Evolutionary conservation across 2,113 vertebrate species (phyloP).

Genomic region (Athene cunicularia): DNA sequence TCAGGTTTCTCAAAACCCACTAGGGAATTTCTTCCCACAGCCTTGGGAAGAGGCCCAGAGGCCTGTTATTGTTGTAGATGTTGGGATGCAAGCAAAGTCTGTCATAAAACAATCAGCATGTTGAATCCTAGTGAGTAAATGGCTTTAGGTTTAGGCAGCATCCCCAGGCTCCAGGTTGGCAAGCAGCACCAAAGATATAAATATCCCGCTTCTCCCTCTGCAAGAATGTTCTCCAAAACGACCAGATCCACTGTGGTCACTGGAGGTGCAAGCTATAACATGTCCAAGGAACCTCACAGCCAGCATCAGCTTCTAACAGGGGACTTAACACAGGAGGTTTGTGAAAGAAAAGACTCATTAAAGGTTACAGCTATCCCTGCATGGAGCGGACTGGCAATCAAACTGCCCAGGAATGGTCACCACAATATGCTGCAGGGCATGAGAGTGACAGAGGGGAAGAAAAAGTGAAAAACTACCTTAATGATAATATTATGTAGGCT

Average conservation of each 20-base stretch:
- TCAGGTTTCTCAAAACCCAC: background rate
- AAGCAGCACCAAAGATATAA: background rate
- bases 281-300: background rate
- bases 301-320: background rate
- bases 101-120: background rate
- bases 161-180: background rate
- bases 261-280: background rate
- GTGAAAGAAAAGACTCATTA: background rate
- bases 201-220: background rate
- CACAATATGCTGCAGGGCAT: background rate
- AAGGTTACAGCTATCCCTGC: background rate
- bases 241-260: background rate
- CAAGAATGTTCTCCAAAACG: background rate
- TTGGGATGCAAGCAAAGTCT: background rate
- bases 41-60: background rate
- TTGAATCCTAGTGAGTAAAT: background rate
- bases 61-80: background rate
- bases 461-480: background rate
- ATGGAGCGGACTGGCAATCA: rapidly evolving
- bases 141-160: background rate
- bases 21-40: background rate
- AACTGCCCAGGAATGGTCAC: background rate
- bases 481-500: background rate
- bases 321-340: background rate
- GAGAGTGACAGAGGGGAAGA: background rate